These are phyloP conservation scores for Drosophila multiciliata DNA, from an alignment of 2,888 invertebrate species.

Conservation along the genomic window DNA sequence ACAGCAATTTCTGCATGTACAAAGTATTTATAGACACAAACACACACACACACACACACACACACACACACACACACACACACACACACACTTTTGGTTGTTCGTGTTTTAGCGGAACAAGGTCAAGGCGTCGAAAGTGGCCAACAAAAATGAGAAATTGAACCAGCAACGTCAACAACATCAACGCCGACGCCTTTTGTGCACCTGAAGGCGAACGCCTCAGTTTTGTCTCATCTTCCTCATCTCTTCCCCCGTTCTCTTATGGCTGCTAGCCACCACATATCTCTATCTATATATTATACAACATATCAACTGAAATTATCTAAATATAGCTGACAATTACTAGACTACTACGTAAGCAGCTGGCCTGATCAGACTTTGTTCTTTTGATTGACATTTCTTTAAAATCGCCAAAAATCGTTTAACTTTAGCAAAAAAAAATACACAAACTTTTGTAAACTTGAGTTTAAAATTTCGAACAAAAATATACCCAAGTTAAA, in stretches of 20 bases:
- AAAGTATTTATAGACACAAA: slow-evolving; percentile 43
- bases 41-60: slow-evolving; percentile 4
- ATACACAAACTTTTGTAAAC: not conserved
- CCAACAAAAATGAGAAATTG: slow-evolving; percentile 22
- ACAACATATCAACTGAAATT: slow-evolving; percentile 31
- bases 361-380: not conserved
- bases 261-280: slow-evolving; percentile 29
- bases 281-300: slow-evolving; percentile 42
- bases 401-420: not conserved
- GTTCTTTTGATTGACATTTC: not conserved
- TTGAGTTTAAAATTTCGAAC: too few relatives aligned
- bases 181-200: slow-evolving; percentile 41
- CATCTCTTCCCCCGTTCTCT: not conserved
- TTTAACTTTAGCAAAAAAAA: not conserved
- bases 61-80: not conserved
- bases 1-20: slow-evolving; percentile 41
- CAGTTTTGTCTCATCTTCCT: slow-evolving; percentile 7
- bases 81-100: slow-evolving; percentile 11
- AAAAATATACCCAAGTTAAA: too few relatives aligned
- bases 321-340: slow-evolving; percentile 35
- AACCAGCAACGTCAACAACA: slow-evolving; percentile 24
- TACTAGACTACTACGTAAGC: slow-evolving; percentile 20
- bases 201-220: slow-evolving; percentile 56
- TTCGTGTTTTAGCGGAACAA: slow-evolving; percentile 55
- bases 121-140: slow-evolving; percentile 70